Evolutionary conservation across 2,797 vertebrate genomes (phyloP), one percentile per base, ranked within the genome.

Genomic region (Rhodeus uyekii): DNA sequence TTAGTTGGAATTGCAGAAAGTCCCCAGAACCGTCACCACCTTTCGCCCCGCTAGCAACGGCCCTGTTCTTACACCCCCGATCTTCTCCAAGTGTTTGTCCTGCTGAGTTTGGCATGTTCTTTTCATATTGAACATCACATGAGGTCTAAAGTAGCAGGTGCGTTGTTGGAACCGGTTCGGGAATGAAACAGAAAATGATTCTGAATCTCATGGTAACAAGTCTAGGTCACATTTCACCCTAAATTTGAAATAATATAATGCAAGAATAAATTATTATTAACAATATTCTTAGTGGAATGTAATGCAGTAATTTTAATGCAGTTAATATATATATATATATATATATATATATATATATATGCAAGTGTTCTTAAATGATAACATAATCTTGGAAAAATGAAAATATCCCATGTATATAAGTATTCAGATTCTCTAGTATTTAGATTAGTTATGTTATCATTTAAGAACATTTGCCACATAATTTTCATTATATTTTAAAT

Each of bases 121-220:
- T 87, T 80, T 83, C 74, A 68, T 83, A 77, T 64, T 22, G 36
- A 61, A 67, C 19, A 22, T n/a, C 60, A 61, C 27, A 18, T 50
- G 39, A 80, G 24, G 64, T 36, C 71, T 50, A 7, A 61, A 60
- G 42, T 39, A 27, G 38, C 39, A 68, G 83, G 34, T 65, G 27
- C 19, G 53, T 34, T 32, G 32, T 32, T 14, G 27, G 19, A 22
- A 39, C 32, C 27, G 8, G 18, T 2, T 0, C 7, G 18, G 46
- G 46, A 48, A 19, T 48, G 46, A 60, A n/a, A 42, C 39, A 42
- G 46, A n/a, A n/a, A 48, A 19, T 48, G 46, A 60, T 32, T 24
- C 5, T 18, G 44, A n/a, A 64, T 53, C 18, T 55, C 60, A 46
- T 14, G 4, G 46, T 34, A 50, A 50, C 1, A 50, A 4, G 29